Evolutionary conservation across 2,797 vertebrate genomes (phyloP).

Genomic region (Limnodromus scolopaceus): DNA sequence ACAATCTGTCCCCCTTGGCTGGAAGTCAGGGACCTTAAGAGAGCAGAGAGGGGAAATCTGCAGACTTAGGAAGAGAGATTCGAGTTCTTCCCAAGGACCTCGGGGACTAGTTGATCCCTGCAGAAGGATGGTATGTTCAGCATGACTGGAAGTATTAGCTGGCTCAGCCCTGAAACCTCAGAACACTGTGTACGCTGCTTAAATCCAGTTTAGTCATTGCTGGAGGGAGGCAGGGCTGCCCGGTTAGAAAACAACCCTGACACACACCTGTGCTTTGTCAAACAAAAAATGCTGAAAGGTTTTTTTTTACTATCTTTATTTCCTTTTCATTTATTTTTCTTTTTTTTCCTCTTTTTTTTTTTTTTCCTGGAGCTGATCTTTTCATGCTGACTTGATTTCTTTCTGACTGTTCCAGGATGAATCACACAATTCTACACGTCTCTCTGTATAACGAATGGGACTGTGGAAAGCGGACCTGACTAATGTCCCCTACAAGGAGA

Average conservation of each 20-base stretch:
- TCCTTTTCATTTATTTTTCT: not conserved
- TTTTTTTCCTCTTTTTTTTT: too few relatives aligned
- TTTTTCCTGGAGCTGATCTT: not conserved
- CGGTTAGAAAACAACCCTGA: not conserved
- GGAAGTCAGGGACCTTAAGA: not conserved
- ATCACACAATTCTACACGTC: not conserved
- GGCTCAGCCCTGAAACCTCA: constrained; percentile 32
- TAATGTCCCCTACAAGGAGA: constrained; percentile 34
- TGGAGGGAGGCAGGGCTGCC: constrained; percentile 9
- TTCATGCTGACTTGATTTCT: not conserved
- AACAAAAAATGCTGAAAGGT: not conserved
- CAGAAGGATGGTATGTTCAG: constrained; percentile 53
- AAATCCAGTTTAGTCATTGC: constrained; percentile 32
- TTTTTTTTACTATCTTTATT: not conserved
- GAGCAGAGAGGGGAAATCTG: not conserved
- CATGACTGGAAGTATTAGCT: constrained; percentile 33
- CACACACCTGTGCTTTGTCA: constrained; percentile 39
- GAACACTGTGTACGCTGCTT: constrained; percentile 16
- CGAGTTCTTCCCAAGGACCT: not conserved
- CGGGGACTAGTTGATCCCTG: not conserved
- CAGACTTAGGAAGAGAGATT: not conserved
- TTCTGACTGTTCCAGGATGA: constrained; percentile 10
- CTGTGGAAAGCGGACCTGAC: not conserved
- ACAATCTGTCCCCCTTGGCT: not conserved
- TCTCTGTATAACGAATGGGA: not conserved